Conservation (phyloP, 2,797 vertebrate species). For the Tapera naevia region DNA sequence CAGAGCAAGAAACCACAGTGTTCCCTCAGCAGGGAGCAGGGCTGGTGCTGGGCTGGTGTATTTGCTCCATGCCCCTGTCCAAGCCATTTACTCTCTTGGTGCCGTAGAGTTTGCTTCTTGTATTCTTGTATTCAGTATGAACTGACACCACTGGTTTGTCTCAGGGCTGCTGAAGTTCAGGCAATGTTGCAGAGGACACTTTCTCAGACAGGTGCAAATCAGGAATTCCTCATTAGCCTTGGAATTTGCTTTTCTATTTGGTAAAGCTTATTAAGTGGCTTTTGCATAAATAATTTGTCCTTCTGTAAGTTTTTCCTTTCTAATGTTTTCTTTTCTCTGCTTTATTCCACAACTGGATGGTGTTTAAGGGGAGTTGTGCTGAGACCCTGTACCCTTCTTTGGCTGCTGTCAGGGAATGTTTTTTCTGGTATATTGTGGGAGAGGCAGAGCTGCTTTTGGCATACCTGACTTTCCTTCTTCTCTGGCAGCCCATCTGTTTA, state of each 20-base stretch:
- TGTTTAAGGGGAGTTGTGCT: not conserved
- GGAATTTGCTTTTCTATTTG: not conserved
- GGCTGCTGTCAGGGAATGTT: not conserved
- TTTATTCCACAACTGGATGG: not conserved
- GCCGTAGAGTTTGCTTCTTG: not conserved
- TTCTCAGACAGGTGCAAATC: not conserved
- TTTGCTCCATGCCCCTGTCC: not conserved
- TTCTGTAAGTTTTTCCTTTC: not conserved
- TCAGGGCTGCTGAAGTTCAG: not conserved
- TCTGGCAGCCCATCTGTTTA: not conserved
- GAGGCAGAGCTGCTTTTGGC: not conserved
- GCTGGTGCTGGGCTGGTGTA: not conserved
- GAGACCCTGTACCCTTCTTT: not conserved
- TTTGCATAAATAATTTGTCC: not conserved
- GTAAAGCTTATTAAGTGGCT: not conserved
- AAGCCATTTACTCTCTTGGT: not conserved
- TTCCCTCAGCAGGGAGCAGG: not conserved
- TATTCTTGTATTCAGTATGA: not conserved
- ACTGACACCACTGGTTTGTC: not conserved
- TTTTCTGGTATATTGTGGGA: not conserved
- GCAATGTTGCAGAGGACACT: not conserved
- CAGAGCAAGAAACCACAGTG: not conserved
- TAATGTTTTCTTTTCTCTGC: not conserved
- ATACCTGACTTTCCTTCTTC: not conserved
- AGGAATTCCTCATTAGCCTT: not conserved